phyloP scores from a whole-genome alignment of 1,140 invertebrate species.

The Drosophila kepulauana region DNA sequence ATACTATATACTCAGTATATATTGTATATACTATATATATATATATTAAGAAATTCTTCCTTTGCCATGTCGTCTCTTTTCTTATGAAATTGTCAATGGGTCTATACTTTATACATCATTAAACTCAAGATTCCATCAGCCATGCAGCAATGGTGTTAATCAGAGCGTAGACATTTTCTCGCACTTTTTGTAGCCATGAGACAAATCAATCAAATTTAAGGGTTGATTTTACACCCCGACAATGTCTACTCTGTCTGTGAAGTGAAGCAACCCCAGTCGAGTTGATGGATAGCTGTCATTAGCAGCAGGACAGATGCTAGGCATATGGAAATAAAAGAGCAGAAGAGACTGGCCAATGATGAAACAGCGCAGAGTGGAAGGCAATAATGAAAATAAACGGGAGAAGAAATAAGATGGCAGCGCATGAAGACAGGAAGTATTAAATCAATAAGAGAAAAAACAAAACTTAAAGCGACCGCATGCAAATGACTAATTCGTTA shows the following conservation, averaged over 20 bases:
- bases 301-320: not conserved
- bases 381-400: not conserved
- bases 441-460: conserved; percentile 34
- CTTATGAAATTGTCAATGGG: no score
- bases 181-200: not conserved
- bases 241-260: not conserved
- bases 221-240: conserved; percentile 36
- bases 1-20: no score
- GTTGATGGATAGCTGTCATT: conserved; percentile 74
- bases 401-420: conserved; percentile 20
- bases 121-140: not conserved
- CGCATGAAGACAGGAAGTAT: conserved; percentile 20
- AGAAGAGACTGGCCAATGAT: conserved; percentile 25
- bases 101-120: not conserved
- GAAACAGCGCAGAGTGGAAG: not conserved
- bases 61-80: no score
- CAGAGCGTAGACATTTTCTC: conserved; percentile 11
- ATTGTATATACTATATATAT: no score
- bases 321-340: conserved; percentile 6
- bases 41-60: no score
- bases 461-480: conserved; percentile 23
- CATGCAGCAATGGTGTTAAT: not conserved
- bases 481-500: conserved; percentile 67
- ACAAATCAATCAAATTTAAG: conserved; percentile 62
- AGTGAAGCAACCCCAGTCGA: conserved; percentile 45